phyloP scores from a whole-genome alignment of 2,888 invertebrate genomes.

The Anarsia innoxiella region DNA sequence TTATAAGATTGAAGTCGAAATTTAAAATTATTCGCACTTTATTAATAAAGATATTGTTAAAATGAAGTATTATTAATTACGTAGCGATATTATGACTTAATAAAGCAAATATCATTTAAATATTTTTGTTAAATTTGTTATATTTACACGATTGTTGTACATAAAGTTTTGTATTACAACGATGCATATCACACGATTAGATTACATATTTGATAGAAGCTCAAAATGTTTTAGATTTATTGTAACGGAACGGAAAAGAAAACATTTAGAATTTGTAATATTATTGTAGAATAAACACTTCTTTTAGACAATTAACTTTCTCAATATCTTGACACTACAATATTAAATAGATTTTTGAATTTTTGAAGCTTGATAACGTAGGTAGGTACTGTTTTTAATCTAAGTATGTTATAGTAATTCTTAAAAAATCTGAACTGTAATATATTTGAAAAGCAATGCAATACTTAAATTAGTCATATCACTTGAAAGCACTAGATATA shows the following conservation, averaged over 20 bases:
- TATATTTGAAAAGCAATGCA: slow-evolving; percentile 22
- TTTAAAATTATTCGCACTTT: slow-evolving; percentile 19
- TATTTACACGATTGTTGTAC: slow-evolving; percentile 47
- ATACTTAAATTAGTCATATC: slow-evolving; percentile 34
- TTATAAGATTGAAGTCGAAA: slow-evolving; percentile 16
- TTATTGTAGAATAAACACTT: slow-evolving; percentile 27
- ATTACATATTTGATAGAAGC: slow-evolving; percentile 43
- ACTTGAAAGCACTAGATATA: slow-evolving; percentile 49
- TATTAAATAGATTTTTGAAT: slow-evolving; percentile 6
- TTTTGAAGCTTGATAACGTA: slow-evolving; percentile 1
- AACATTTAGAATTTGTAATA: slow-evolving; percentile 20
- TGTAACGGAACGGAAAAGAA: slow-evolving; percentile 32
- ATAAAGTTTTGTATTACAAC: slow-evolving; percentile 32
- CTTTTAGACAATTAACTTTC: no score
- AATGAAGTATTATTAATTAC: slow-evolving; percentile 14
- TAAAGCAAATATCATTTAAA: slow-evolving; percentile 17
- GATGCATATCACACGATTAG: slow-evolving; percentile 56
- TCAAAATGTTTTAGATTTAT: slow-evolving; percentile 43
- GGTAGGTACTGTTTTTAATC: slow-evolving; percentile 7
- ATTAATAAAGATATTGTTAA: slow-evolving; percentile 22
- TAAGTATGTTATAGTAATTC: slow-evolving; percentile 8
- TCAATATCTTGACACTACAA: no score
- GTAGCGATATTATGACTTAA: slow-evolving; percentile 27
- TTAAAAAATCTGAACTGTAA: slow-evolving; percentile 16
- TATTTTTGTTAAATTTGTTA: slow-evolving; percentile 58